Conservation (phyloP, 2,888 invertebrate species). For the Ichneumon xanthorius region DNA sequence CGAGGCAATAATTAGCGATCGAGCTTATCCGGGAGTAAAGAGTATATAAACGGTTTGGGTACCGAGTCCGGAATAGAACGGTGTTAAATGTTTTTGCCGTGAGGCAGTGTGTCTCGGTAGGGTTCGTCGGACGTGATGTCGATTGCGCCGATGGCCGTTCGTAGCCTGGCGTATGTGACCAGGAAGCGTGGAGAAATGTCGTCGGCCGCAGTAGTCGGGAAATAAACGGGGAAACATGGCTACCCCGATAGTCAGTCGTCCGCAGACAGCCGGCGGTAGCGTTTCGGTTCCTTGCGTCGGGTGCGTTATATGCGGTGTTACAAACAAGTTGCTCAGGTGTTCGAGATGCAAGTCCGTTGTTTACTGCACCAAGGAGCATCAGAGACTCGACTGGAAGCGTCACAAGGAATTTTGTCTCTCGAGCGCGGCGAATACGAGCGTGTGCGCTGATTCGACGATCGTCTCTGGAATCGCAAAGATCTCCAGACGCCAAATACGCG, state of each 20-base stretch:
- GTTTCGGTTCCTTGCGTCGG: slow-evolving; percentile 61
- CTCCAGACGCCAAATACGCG: slow-evolving; percentile 7
- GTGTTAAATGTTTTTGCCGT: slow-evolving; percentile 4
- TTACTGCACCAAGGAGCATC: slow-evolving; percentile 93
- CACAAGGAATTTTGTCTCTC: slow-evolving; percentile 87
- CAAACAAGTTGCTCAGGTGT: slow-evolving; percentile 89
- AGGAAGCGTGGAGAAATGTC: slow-evolving; percentile 70
- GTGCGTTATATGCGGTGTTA: slow-evolving; percentile 88
- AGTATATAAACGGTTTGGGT: not conserved
- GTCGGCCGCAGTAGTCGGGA: slow-evolving; percentile 61
- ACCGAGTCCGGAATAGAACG: not conserved
- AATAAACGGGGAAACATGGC: slow-evolving; percentile 78
- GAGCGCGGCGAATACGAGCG: slow-evolving; percentile 63
- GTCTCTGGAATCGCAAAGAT: not conserved
- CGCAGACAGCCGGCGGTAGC: slow-evolving; percentile 73
- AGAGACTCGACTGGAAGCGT: slow-evolving; percentile 91
- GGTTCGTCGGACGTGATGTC: slow-evolving; percentile 39
- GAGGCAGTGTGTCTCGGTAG: not conserved
- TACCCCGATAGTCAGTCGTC: slow-evolving; percentile 77
- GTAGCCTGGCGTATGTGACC: slow-evolving; percentile 73
- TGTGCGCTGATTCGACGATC: slow-evolving; percentile 60
- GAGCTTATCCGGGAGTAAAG: slow-evolving; percentile 24
- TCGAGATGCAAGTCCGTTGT: slow-evolving; percentile 90
- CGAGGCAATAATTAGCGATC: slow-evolving; percentile 44
- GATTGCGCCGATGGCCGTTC: slow-evolving; percentile 34